A percentile compares a stretch with the other conserved stretches of the same genome.
These are phyloP conservation scores for human (Homo sapiens) DNA, from an alignment of 2,113 vertebrate species.

Conservation along the genomic window GRCh38 chr5:170655501-170656000, in stretches of 20 bases:
- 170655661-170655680: neutral
- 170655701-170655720: neutral
- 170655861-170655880: neutral
- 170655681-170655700: neutral
- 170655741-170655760: conserved; percentile 57
- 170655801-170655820: neutral
- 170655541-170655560: neutral
- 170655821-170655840: conserved; percentile 45
- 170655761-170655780: conserved; percentile 66
- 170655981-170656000: neutral
- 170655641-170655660: neutral
- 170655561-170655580: neutral
- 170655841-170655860: conserved; percentile 59
- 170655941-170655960: neutral
- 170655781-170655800: conserved; percentile 69
- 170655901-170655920: neutral
- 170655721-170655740: conserved; percentile 19
- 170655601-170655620: neutral
- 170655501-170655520: too few relatives aligned
- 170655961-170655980: neutral
- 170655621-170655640: neutral
- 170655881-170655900: neutral
- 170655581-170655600: neutral
- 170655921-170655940: neutral
- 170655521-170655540: accelerated